phyloP scores from a whole-genome alignment of 1,140 invertebrate genomes.

The Apis laboriosa region DNA sequence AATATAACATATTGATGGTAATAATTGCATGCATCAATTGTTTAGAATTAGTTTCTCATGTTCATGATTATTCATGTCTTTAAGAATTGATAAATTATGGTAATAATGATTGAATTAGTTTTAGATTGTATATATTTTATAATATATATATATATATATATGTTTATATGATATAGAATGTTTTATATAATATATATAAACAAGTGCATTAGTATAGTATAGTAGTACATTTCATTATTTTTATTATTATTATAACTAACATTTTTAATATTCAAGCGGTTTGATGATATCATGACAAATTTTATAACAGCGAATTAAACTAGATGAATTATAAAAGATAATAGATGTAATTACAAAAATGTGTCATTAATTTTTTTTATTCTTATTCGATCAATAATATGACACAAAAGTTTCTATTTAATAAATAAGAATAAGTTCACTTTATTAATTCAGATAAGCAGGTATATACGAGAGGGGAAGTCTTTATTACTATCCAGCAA shows the following conservation, averaged over 20 bases:
- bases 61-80: constrained; percentile 2
- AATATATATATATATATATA: too few species aligned
- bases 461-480: constrained; percentile 37
- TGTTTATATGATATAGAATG: background rate
- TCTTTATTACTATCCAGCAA: constrained; percentile 46
- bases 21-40: background rate
- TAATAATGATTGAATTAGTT: background rate
- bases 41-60: background rate
- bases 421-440: constrained; percentile 19
- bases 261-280: background rate
- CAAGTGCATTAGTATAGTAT: background rate
- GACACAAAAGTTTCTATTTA: background rate
- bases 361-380: background rate
- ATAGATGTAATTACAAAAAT: background rate
- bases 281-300: background rate
- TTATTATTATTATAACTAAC: background rate
- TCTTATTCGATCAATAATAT: background rate
- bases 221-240: too few species aligned
- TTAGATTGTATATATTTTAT: background rate
- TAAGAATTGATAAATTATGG: constrained; percentile 17
- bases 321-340: background rate
- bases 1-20: background rate
- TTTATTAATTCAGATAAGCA: constrained; percentile 41
- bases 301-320: background rate
- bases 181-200: background rate